Percentiles rank a stretch among this genome's conserved stretches.
These are phyloP conservation scores for Melanitta fusca DNA, from an alignment of 2,797 vertebrate genomes.

Conservation along the genomic window DNA sequence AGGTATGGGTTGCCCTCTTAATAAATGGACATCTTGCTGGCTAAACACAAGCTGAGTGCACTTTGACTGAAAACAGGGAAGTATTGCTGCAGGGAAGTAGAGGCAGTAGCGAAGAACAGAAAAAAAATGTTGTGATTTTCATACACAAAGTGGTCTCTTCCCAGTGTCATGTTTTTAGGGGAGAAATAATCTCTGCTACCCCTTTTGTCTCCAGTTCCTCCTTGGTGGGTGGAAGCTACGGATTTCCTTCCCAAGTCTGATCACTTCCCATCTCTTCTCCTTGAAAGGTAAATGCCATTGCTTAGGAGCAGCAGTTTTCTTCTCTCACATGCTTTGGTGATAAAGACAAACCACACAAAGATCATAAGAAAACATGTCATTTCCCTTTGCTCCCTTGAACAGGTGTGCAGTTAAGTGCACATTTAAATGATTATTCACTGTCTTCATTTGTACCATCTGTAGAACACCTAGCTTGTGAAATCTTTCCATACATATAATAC, in stretches of 20 bases:
- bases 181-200: background rate
- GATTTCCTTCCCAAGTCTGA: background rate
- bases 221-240: background rate
- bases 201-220: background rate
- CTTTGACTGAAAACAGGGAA: background rate
- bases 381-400: background rate
- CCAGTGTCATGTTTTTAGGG: background rate
- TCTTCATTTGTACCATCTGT: background rate
- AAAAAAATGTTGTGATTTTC: background rate
- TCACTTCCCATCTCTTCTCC: background rate
- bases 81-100: background rate
- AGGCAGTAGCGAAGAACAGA: background rate
- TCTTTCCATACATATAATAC: background rate
- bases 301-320: background rate
- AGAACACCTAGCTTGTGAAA: background rate
- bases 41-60: background rate
- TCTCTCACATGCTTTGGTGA: background rate
- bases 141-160: background rate
- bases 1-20: background rate
- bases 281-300: background rate
- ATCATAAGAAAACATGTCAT: background rate
- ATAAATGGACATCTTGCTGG: background rate
- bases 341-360: background rate
- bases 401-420: background rate
- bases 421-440: background rate